A percentile compares a stretch with the other conserved stretches of the same genome.
Evolutionary conservation across 1,140 invertebrate species (phyloP).

Genomic region (Physella acuta): DNA sequence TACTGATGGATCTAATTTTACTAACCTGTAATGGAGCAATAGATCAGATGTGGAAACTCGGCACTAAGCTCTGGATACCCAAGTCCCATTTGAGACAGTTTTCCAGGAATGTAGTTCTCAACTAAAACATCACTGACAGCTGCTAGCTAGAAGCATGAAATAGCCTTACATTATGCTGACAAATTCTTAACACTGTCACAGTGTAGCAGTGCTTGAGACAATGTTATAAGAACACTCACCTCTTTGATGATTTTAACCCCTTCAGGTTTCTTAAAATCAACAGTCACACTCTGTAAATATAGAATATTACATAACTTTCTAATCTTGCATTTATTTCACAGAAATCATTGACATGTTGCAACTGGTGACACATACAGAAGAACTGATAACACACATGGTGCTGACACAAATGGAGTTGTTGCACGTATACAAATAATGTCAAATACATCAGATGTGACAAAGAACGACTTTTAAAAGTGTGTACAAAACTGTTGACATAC

Average conservation of each 20-base stretch:
- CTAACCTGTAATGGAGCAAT: constrained; percentile 90
- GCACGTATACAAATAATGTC: neutral
- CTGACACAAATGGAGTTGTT: neutral
- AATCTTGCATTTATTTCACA: neutral
- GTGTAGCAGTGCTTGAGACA: neutral
- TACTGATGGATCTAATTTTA: too few species aligned
- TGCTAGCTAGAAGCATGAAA: constrained; percentile 60
- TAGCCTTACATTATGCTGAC: neutral
- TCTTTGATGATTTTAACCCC: constrained; percentile 76
- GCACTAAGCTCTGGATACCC: constrained; percentile 76
- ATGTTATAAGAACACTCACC: constrained; percentile 32
- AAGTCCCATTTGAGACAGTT: constrained; percentile 75
- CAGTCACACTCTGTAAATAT: constrained; percentile 72
- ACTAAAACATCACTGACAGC: constrained; percentile 82
- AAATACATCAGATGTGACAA: neutral
- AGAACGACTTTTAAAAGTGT: neutral
- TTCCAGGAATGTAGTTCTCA: constrained; percentile 94
- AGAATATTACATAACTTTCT: neutral
- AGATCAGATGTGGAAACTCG: constrained; percentile 80
- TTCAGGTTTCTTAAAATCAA: constrained; percentile 76
- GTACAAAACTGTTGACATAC: neutral
- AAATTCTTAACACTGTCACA: neutral
- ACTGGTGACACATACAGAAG: neutral
- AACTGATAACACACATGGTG: too few species aligned
- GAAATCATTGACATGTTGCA: neutral